These are phyloP conservation scores for Cremastinae sp. DNA, from an alignment of 2,888 invertebrate genomes.

Conservation along the genomic window DNA sequence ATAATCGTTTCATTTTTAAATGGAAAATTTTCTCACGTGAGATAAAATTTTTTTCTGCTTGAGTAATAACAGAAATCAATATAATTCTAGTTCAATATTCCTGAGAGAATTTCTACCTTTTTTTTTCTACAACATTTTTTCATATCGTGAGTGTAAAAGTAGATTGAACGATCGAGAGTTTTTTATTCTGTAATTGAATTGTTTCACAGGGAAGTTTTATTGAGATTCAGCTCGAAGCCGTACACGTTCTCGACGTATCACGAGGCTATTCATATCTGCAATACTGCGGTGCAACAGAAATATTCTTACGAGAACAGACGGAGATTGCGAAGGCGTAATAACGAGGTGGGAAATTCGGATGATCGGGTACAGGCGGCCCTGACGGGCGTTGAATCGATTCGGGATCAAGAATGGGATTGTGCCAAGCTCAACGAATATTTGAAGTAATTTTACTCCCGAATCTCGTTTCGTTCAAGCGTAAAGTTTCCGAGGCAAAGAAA, in stretches of 20 bases:
- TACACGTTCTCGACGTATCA: slow-evolving; percentile 90
- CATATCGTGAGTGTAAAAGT: slow-evolving; percentile 1
- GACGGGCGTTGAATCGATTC: slow-evolving; percentile 61
- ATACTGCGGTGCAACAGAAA: slow-evolving; percentile 92
- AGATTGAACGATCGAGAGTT: slow-evolving; percentile 8
- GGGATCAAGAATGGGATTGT: slow-evolving; percentile 77
- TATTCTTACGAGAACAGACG: slow-evolving; percentile 81
- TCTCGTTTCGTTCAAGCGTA: slow-evolving; percentile 39
- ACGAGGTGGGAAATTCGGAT: slow-evolving; percentile 56
- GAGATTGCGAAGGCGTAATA: slow-evolving; percentile 64
- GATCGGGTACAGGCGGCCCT: slow-evolving; percentile 28
- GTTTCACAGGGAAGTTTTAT: slow-evolving; percentile 85
- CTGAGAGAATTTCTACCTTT: not conserved
- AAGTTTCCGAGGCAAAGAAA: slow-evolving; percentile 37
- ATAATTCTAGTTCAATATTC: too few species aligned
- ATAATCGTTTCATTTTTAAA: too few species aligned
- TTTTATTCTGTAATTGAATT: slow-evolving; percentile 21
- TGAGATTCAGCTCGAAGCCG: slow-evolving; percentile 92
- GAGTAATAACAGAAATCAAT: too few species aligned
- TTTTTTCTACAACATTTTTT: not conserved
- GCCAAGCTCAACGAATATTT: slow-evolving; percentile 77
- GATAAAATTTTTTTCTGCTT: too few species aligned
- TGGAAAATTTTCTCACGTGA: too few species aligned
- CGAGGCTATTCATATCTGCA: slow-evolving; percentile 91
- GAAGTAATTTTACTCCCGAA: slow-evolving; percentile 71